Evolutionary conservation across 2,113 vertebrate genomes (phyloP).

Genomic region (Eublepharis macularius): DNA sequence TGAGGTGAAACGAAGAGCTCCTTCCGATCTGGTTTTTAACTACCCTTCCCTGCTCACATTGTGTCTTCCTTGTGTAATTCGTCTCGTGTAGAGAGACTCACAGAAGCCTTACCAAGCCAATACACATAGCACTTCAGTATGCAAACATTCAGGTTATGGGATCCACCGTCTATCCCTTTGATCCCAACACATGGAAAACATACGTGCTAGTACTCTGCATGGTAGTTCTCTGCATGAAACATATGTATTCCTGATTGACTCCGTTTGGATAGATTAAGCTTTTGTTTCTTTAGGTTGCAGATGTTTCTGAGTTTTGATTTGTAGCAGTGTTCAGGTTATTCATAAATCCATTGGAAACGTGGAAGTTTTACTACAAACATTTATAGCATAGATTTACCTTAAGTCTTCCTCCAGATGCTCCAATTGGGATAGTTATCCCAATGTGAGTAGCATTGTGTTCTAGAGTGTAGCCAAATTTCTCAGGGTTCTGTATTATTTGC

Average conservation of each 20-base stretch:
- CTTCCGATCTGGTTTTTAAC: too few species aligned
- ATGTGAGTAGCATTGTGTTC: constrained; percentile 61
- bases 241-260: neutral
- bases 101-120: neutral
- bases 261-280: neutral
- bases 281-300: neutral
- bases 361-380: too few species aligned
- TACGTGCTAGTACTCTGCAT: neutral
- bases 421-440: constrained; percentile 75
- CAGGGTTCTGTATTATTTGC: constrained; percentile 40
- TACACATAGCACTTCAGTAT: neutral
- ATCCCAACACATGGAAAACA: neutral
- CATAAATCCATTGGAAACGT: neutral
- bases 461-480: constrained; percentile 67
- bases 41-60: too few species aligned
- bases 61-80: too few species aligned
- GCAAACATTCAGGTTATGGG: too few species aligned
- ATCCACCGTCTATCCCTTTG: neutral
- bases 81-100: too few species aligned
- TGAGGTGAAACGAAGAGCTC: too few species aligned
- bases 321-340: neutral
- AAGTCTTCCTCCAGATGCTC: constrained; percentile 75
- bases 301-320: neutral
- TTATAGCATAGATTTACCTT: constrained; percentile 43
- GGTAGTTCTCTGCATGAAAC: neutral